Percentiles rank a stretch among this genome's conserved stretches.
Conservation (phyloP, 2,888 invertebrate genomes). For the Rotaria macrura region DNA sequence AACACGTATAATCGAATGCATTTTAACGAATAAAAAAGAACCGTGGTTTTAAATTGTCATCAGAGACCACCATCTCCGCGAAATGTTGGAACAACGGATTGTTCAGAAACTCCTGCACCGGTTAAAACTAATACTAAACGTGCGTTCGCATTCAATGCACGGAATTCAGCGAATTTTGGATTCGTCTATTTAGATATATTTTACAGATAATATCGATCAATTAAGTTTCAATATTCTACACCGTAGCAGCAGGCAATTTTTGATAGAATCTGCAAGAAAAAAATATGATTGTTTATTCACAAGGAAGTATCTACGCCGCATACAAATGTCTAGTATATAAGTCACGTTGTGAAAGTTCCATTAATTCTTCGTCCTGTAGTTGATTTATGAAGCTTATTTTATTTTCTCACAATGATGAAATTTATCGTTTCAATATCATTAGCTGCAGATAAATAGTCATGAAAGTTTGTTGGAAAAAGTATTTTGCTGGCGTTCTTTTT, state of each 20-base stretch:
- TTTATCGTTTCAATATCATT: no score
- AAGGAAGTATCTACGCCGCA: no score
- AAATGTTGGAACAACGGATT: conserved; percentile 77
- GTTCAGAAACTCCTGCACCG: conserved; percentile 66
- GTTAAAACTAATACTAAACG: conserved; percentile 62
- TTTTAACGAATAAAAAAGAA: not conserved
- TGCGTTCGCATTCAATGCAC: conserved; percentile 56
- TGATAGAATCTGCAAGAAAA: not conserved
- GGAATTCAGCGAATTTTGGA: conserved; percentile 53
- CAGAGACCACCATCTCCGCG: conserved; percentile 70
- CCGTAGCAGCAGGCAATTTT: not conserved
- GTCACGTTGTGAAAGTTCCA: no score
- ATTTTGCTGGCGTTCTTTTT: no score
- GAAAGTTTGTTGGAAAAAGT: no score
- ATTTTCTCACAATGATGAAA: no score
- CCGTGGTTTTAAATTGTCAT: conserved; percentile 63
- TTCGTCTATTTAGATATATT: not conserved
- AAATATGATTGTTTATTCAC: no score
- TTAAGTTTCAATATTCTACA: not conserved
- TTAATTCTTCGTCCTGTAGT: no score
- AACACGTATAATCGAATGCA: not conserved
- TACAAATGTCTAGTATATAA: no score
- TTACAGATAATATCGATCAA: not conserved
- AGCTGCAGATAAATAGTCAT: no score
- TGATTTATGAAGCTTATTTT: no score